phyloP scores from a whole-genome alignment of 2,888 invertebrate species.

The Sinodicranocentrus sp. region DNA sequence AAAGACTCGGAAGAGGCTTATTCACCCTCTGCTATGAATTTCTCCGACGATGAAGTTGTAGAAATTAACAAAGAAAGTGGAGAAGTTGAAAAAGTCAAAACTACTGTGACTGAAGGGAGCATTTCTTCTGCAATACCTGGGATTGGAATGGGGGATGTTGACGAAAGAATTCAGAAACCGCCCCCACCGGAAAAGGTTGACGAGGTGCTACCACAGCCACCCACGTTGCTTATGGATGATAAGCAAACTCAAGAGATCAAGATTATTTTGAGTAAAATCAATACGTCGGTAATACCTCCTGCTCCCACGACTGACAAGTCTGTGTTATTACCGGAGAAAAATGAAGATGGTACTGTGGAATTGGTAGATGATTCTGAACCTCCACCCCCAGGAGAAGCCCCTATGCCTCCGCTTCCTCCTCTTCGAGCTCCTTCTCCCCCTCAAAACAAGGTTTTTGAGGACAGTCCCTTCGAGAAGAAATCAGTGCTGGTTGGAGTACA shows the following conservation, averaged over 20 bases:
- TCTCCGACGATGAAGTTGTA: slow-evolving; percentile 68
- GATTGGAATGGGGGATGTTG: slow-evolving; percentile 23
- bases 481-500: slow-evolving; percentile 23
- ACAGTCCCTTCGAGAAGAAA: slow-evolving; percentile 49
- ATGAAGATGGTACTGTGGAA: slow-evolving; percentile 44
- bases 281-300: slow-evolving; percentile 27
- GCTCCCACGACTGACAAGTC: neutral
- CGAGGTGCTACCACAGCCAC: neutral
- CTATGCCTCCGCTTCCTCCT: slow-evolving; percentile 35
- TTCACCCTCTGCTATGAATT: slow-evolving; percentile 72
- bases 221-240: slow-evolving; percentile 36
- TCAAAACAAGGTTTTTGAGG: slow-evolving; percentile 63
- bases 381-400: slow-evolving; percentile 64
- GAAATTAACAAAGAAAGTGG: slow-evolving; percentile 33
- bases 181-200: no score
- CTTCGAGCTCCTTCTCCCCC: slow-evolving; percentile 22
- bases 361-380: slow-evolving; percentile 64
- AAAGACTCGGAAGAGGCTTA: slow-evolving; percentile 69
- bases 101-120: no score
- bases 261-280: slow-evolving; percentile 42
- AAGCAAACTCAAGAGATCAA: slow-evolving; percentile 57
- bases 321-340: neutral
- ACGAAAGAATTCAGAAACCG: slow-evolving; percentile 23
- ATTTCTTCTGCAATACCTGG: neutral
- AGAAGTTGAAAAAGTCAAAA: no score